Base-by-base conservation (phyloP, 2,113 vertebrate species). In the Nesoenas mayeri region DNA sequence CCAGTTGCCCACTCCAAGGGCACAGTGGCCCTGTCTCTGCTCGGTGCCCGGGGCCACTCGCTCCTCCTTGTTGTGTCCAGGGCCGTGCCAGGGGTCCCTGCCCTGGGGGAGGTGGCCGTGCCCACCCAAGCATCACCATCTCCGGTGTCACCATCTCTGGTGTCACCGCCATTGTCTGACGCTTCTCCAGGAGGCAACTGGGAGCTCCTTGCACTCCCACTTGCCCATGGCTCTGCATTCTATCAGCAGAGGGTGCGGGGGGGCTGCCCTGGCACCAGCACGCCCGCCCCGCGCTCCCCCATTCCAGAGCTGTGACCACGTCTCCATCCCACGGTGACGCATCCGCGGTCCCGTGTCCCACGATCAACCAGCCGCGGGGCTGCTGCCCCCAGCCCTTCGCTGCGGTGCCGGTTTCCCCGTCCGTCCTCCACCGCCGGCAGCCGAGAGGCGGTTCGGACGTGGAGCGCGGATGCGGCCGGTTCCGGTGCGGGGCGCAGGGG, bases 261-360 rank as follows among this genome's bases (percentile, higher is more conserved):
- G 36, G 65, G 36, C 60, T n/a, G 48, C 60, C 64, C 50, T 2
- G 25, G 40, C 89, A 53, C 94, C 91, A 38, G 93, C 89, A 62
- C 34, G 1, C 40, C 56, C 38, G 3, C 56, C 1, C 4, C 2
- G 4, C n/a, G 11, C 95, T 67, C 89, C 83, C 79, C 11, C 80
- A 85, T 96, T 85, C 88, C 91, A 88, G 93, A 91, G 93, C 93
- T 40, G 89, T 88, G 82, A 25, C 85, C 84, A 85, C 53, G 6
- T 88, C 81, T 74, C 4, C 95, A 88, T 94, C 90, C 91, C 85
- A 58, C 56, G 32, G 80, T 8, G 42, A 42, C 54, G 9, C 91
- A 34, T 77, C 79, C 3, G 11, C 15, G 7, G n/a, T 48, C 40
- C 67, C 12, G 10, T 14, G 5, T 38, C 75, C 85, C 25, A 4